phyloP scores from a whole-genome alignment of 2,113 vertebrate species.

The Epinephelus lanceolatus region DNA sequence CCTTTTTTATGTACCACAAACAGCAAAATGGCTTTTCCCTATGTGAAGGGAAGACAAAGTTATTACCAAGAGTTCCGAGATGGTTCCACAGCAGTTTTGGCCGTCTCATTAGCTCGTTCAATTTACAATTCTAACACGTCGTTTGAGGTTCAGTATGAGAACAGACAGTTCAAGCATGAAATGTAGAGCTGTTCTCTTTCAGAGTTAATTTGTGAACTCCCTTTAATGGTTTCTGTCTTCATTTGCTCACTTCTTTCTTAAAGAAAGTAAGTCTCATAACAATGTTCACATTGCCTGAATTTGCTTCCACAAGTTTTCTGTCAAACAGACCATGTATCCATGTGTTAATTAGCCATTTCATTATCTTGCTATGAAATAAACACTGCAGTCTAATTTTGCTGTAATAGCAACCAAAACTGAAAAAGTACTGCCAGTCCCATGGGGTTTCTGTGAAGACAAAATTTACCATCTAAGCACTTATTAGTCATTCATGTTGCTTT shows the following conservation, averaged over 20 bases:
- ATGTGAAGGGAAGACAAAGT: conserved; percentile 17
- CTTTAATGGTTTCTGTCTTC: conserved; percentile 23
- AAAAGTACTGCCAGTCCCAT: not conserved
- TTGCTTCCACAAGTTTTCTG: not conserved
- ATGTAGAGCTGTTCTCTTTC: conserved; percentile 41
- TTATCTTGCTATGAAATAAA: conserved; percentile 24
- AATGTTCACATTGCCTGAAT: not conserved
- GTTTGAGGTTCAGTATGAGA: conserved; percentile 41
- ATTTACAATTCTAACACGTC: conserved; percentile 56
- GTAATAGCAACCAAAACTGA: not conserved
- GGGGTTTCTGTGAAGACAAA: not conserved
- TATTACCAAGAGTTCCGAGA: conserved; percentile 29
- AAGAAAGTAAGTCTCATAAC: not conserved
- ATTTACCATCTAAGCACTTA: not conserved
- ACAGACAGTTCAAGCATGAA: conserved; percentile 57
- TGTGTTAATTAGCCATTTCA: conserved; percentile 37
- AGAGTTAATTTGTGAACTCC: conserved; percentile 46
- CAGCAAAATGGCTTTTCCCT: not conserved
- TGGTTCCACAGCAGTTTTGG: conserved; percentile 21
- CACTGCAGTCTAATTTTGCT: not conserved
- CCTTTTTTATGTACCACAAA: not conserved
- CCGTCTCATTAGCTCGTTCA: conserved; percentile 57
- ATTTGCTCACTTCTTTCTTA: conserved; percentile 22
- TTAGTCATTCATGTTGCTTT: conserved; percentile 8
- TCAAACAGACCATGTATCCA: conserved; percentile 3